phyloP scores from a whole-genome alignment of 2,113 vertebrate genomes.

The Rhagologus leucostigma region DNA sequence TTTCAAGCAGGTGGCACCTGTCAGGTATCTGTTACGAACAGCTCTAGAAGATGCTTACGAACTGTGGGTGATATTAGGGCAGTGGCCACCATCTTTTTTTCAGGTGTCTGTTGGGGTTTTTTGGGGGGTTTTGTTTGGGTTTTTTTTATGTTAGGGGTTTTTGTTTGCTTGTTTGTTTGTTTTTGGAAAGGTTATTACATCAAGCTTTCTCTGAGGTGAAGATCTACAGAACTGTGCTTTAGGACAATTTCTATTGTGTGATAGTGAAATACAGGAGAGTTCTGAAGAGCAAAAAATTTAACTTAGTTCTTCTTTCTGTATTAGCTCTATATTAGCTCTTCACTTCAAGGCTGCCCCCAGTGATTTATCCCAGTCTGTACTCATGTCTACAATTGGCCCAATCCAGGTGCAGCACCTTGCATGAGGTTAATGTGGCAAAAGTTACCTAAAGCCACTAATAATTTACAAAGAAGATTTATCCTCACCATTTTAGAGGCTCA shows the following conservation, averaged over 20 bases:
- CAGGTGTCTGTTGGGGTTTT: not conserved
- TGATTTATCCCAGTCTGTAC: not conserved
- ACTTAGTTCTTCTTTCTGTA: not conserved
- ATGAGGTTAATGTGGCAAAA: not conserved
- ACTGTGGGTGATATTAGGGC: not conserved
- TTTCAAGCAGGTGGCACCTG: not conserved
- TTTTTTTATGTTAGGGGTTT: not conserved
- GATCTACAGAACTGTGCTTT: not conserved
- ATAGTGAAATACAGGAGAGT: not conserved
- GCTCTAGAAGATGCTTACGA: not conserved
- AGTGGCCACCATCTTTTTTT: not conserved
- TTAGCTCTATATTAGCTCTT: not conserved
- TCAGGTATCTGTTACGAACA: not conserved
- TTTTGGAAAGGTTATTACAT: not conserved
- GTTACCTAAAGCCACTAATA: not conserved
- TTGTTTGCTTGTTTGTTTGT: not conserved
- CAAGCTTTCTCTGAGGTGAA: not conserved
- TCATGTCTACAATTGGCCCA: not conserved
- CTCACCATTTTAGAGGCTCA: not conserved
- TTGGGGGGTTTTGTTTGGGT: not conserved
- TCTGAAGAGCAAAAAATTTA: not conserved
- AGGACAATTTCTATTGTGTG: not conserved
- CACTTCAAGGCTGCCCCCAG: not conserved
- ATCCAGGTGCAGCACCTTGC: not conserved
- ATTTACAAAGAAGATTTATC: not conserved